phyloP scores from a whole-genome alignment of 1,140 invertebrate species.

The Cydia strobilella region DNA sequence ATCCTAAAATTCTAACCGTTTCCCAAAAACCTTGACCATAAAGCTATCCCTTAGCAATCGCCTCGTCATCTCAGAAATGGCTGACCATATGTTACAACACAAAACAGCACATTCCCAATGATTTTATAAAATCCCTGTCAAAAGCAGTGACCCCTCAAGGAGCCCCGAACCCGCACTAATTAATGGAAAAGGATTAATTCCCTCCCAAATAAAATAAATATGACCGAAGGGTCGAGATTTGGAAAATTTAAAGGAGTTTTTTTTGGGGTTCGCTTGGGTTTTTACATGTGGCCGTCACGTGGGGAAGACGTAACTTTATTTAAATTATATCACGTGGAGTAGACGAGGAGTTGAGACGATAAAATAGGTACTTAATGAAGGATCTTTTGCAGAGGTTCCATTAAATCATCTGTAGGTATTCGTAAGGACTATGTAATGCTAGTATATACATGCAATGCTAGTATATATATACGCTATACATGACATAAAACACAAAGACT shows the following conservation, averaged over 20 bases:
- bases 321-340: constrained; percentile 40
- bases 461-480: too few species aligned
- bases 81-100: not conserved
- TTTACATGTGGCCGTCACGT: constrained; percentile 12
- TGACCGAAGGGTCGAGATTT: constrained; percentile 59
- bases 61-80: not conserved
- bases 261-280: constrained; percentile 49
- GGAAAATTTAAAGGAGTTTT: constrained; percentile 43
- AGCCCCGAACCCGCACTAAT: constrained; percentile 74
- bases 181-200: constrained; percentile 80
- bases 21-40: too few species aligned
- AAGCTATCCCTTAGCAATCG: too few species aligned
- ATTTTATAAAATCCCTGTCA: constrained; percentile 17
- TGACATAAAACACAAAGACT: too few species aligned
- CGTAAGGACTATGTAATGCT: too few species aligned
- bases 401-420: too few species aligned
- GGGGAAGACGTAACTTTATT: constrained; percentile 34
- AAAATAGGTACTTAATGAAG: not conserved
- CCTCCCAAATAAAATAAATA: constrained; percentile 79
- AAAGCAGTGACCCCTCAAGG: constrained; percentile 57
- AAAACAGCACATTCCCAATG: not conserved
- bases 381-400: too few species aligned
- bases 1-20: too few species aligned
- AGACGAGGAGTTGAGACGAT: not conserved
- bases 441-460: too few species aligned